Base-by-base conservation (phyloP, 1,140 invertebrate genomes). In the Pollicipes pollicipes region DNA sequence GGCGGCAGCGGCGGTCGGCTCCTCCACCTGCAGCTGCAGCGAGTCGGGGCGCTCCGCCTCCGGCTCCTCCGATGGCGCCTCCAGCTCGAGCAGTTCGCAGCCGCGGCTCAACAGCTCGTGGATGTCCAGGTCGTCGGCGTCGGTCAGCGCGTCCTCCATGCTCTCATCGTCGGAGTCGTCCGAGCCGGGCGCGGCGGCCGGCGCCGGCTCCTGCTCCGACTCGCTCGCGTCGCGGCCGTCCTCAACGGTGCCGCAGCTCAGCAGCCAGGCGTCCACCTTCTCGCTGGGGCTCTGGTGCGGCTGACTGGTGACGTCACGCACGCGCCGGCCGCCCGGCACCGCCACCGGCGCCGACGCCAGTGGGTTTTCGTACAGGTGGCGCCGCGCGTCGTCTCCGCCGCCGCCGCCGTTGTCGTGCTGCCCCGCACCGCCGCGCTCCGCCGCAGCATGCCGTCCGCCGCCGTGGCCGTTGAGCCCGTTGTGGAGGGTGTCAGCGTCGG, bases 121-220 rank as follows among this genome's bases (percentile, higher is more conserved):
- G 45, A 58, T 58, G 21, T 63, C 27, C 30, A 35, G 26, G 45
- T 75, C 71, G 30, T 73, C 32, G 31, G 30, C 32, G 31, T 74
- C 64, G 27, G 70, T 72, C 28, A 32, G 58, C 26, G 73, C 58
- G 35, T 70, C 70, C 66, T 74, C 73, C 28, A 72, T 74, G 69
- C 69, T 70, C 21, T 74, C 73, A 4, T 30, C 35, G n/a, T 73
- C 71, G n/a, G 27, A 32, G 30, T 73, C 72, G 68, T 58, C 6
- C 45, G 6, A 21, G 45, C 2, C 13, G 6, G 8, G 13, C 13
- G 45, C 17, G 45, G 45, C 45, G 45, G 45, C 45, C 45, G 45
- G 45, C 45, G 45, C 13, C 45, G 45, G 45, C 2, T 21, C 8
- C 10, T 21, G 6, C 45, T 58, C 45, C 21, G 13, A 10, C 10